Evolutionary conservation across 30 jellyfish, hydroid and myxozoan species (phyloP).

Genomic region (Cassiopea andromeda): DNA sequence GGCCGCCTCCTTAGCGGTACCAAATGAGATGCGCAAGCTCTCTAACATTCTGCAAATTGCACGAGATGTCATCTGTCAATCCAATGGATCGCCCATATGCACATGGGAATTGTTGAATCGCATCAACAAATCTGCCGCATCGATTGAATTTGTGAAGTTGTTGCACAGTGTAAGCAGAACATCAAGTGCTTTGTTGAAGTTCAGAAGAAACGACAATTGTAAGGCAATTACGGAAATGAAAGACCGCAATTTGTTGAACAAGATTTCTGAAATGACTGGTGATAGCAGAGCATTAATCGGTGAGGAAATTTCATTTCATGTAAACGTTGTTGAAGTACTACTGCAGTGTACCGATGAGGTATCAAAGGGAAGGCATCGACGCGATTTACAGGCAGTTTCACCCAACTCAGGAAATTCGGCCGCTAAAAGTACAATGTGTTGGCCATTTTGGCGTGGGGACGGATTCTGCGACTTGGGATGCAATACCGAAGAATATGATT

Average conservation of each 20-base stretch:
- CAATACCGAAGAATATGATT: conserved; percentile 44
- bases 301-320: background rate
- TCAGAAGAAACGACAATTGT: background rate
- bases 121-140: background rate
- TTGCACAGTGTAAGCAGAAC: background rate
- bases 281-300: background rate
- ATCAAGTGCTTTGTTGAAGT: background rate
- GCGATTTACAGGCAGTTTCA: background rate
- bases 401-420: background rate
- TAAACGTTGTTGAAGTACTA: background rate
- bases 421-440: conserved; percentile 21
- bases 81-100: background rate
- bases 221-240: background rate
- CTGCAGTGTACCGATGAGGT: background rate
- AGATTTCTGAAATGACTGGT: background rate
- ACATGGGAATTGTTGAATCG: background rate
- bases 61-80: background rate
- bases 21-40: background rate
- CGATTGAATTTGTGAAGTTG: background rate
- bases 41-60: background rate
- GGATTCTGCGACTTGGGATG: conserved; percentile 79
- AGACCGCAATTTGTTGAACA: background rate
- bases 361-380: background rate
- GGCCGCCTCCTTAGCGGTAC: background rate
- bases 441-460: conserved; percentile 68